Percentiles rank a stretch among this genome's conserved stretches.
Conservation (phyloP, 2,113 vertebrate species). For the Plecturocebus donacophilus region DNA sequence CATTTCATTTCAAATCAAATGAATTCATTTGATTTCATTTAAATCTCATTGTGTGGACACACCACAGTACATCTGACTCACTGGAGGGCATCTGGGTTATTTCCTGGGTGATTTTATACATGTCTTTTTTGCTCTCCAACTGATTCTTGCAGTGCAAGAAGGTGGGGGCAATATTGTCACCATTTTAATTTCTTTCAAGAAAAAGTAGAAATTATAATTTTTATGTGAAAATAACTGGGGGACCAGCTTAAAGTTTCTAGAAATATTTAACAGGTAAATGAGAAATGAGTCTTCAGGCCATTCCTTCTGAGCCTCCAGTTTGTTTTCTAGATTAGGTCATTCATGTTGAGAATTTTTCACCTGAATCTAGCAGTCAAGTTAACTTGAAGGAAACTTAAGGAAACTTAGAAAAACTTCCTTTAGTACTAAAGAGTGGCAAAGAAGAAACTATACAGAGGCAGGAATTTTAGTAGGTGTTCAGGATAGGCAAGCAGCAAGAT, state of each 20-base stretch:
- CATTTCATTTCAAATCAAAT: not conserved
- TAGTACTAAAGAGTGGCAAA: not conserved
- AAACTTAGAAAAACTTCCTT: not conserved
- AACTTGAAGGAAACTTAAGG: not conserved
- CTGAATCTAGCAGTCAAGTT: not conserved
- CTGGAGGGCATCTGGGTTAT: not conserved
- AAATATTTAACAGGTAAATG: not conserved
- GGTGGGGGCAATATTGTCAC: not conserved
- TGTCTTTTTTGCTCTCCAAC: not conserved
- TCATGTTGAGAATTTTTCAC: not conserved
- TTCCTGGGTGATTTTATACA: not conserved
- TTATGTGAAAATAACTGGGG: conserved; percentile 16
- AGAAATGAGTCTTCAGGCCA: not conserved
- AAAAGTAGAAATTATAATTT: not conserved
- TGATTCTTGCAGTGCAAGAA: not conserved
- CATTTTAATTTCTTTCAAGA: conserved; percentile 26
- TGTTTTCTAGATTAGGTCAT: not conserved
- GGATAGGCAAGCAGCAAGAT: not conserved
- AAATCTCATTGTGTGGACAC: not conserved
- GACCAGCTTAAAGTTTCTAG: conserved; percentile 22
- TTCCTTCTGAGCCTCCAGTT: not conserved
- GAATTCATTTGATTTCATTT: too few relatives aligned
- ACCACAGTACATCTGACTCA: too few relatives aligned
- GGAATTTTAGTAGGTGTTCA: not conserved
- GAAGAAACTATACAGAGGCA: not conserved